A percentile compares a stretch with the other conserved stretches of the same genome.
Evolutionary conservation across 2,113 vertebrate genomes (phyloP).

Genomic region (Calonectris borealis): DNA sequence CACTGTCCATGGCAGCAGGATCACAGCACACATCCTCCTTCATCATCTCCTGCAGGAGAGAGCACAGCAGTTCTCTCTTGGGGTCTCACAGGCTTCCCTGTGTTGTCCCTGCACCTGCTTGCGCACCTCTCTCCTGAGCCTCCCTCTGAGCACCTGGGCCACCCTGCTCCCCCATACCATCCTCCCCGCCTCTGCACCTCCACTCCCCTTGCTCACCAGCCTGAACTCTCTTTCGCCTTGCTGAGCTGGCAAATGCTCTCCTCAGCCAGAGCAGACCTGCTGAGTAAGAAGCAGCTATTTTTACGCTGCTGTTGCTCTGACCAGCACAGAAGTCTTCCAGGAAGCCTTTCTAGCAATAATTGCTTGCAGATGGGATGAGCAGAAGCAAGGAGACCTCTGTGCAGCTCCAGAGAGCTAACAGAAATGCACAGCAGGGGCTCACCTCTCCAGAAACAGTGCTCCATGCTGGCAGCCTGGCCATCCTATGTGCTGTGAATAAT

Average conservation of each 20-base stretch:
- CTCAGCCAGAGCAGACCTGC: neutral
- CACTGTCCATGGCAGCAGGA: slow-evolving; percentile 77
- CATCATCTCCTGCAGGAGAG: slow-evolving; percentile 74
- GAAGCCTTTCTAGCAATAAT: neutral
- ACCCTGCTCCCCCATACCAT: no score
- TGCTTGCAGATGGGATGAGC: neutral
- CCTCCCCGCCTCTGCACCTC: neutral
- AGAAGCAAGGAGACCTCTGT: neutral
- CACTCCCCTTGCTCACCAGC: accelerated
- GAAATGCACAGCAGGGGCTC: neutral
- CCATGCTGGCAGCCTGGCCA: neutral
- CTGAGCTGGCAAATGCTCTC: neutral
- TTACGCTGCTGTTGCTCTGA: neutral
- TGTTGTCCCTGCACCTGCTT: neutral
- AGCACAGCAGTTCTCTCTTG: neutral
- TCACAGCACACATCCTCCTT: slow-evolving; percentile 76
- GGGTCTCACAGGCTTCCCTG: neutral
- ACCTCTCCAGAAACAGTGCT: neutral
- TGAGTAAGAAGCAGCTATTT: slow-evolving; percentile 19
- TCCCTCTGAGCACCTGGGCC: neutral
- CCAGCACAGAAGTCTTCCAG: neutral
- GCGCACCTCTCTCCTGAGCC: accelerated
- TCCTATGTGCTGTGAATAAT: neutral
- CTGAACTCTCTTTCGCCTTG: neutral
- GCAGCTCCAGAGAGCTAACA: neutral